Base-by-base conservation (phyloP, 2,888 invertebrate genomes). In the Drosophila imparisetae region DNA sequence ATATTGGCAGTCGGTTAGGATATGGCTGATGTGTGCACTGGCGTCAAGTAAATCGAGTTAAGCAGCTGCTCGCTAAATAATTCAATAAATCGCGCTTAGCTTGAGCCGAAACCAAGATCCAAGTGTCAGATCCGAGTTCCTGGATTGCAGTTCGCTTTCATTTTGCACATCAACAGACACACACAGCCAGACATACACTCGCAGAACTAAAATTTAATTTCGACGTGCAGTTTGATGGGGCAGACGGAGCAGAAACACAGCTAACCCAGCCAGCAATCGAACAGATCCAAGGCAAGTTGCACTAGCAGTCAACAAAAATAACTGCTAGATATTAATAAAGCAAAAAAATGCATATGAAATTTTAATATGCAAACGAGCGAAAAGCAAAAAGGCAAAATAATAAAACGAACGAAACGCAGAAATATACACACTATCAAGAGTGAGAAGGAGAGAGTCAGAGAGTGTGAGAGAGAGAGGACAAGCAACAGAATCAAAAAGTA, bases 271-370 rank as follows among this genome's bases (percentile, higher is more conserved):
- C 59, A 66, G 60, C 70, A 75, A 79, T 72, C 71, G 78, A 81
- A 75, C 60, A 70, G 64, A 68, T 64, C 61, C 78, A 52, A 75
- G 62, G 63, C 71, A 65, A 45, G 24, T 59, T 24, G 38, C 34
- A 71, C 68, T 64, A 57, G 70, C 62, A 72, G 64, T 66, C 82
- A 79, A 72, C 79, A 71, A 89, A 86, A 89, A 86, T 86, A 85
- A 87, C 90, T 81, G 89, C 87, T 85, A 89, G 82, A 90, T 90
- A 88, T 86, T 88, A 90, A 86, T 90, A 90, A 81, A 86, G 86
- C 86, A 76, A 87, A 54, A 80, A 88, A 85, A 82, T 67, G 15
- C 90, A 86, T 87, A 89, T 89, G 90, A 89, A 90, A 86, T 88
- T 88, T 90, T 86, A 86, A 86, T 86, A 86, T 85, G 85, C 89